Evolutionary conservation across 2,797 vertebrate genomes (phyloP), one percentile per base, ranked within the genome.

Genomic region (Bradypodion pumilum): DNA sequence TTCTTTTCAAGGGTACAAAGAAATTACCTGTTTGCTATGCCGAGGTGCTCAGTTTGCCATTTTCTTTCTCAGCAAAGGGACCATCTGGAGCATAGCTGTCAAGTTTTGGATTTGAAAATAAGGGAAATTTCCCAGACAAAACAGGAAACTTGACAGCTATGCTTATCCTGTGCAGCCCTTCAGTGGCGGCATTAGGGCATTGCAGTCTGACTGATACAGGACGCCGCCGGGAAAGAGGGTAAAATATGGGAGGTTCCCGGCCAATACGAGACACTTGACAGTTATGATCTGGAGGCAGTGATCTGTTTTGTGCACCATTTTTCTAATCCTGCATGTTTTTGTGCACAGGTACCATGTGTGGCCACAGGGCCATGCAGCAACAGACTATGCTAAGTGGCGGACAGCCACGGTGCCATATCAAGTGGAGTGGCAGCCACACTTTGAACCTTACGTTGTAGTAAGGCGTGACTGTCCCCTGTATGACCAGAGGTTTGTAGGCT

Each of bases 381-480:
- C 98, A 0, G 95, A 99, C 95, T 99, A 98, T 0, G 97, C 97
- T 92, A 98, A 97, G 92, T 99, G 98, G 98, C 97, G 97, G 86
- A 97, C 97, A 0, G 97, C 98, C 88, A 98, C 96, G 1, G 96
- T 96, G 1, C 97, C 98, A 0, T 99, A 98, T 90, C 96, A 91
- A 0, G 98, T 99, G 86, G 97, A 97, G 0, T 99, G 98, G 98
- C 97, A 98, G 87, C 95, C 97, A 0, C 97, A 99, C 94, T 99
- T 98, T 0, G 98, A 99, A 92, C 98, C 98, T 76, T 98, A 99
- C 1, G 97, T 99, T 74, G 98, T 99, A 93, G 98, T 99, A 89
- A 96, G 96, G 19, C 95, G 95, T 23, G 98, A 98, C 93, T 98
- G 98, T 91, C 98, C 98, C 0, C 97, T 91, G 90, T 99, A 99